Evolutionary conservation across 2,113 vertebrate genomes (phyloP).

Genomic region (Rhineura floridana): DNA sequence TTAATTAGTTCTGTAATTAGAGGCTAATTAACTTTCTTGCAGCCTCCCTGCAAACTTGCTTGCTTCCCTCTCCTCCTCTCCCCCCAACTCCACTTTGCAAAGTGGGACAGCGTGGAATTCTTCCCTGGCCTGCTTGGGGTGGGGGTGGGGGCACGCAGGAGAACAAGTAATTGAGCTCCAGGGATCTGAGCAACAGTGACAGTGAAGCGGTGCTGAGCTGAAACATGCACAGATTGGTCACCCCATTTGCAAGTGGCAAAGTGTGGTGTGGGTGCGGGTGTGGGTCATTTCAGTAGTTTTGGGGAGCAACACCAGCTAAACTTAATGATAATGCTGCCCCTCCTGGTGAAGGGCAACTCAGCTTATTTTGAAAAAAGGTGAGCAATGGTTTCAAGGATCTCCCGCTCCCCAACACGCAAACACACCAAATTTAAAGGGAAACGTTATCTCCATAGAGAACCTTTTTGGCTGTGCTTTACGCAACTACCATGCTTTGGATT

Average conservation of each 20-base stretch:
- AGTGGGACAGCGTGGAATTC: no score
- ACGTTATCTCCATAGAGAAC: no score
- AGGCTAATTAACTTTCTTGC: conserved; percentile 69
- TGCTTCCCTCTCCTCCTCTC: neutral
- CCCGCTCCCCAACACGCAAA: no score
- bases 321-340: neutral
- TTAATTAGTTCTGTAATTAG: conserved; percentile 88
- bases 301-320: neutral
- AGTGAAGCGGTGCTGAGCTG: neutral
- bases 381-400: no score
- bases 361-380: neutral
- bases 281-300: neutral
- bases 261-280: neutral
- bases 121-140: neutral
- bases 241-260: neutral
- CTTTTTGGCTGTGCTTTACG: no score
- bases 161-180: no score
- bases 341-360: neutral
- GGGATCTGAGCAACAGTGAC: neutral
- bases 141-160: neutral
- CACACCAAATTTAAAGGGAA: no score
- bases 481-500: no score
- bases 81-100: neutral
- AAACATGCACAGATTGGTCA: neutral
- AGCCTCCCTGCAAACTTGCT: conserved; percentile 31